Conservation (phyloP, 2,888 invertebrate genomes). For the Fragum fragum region DNA sequence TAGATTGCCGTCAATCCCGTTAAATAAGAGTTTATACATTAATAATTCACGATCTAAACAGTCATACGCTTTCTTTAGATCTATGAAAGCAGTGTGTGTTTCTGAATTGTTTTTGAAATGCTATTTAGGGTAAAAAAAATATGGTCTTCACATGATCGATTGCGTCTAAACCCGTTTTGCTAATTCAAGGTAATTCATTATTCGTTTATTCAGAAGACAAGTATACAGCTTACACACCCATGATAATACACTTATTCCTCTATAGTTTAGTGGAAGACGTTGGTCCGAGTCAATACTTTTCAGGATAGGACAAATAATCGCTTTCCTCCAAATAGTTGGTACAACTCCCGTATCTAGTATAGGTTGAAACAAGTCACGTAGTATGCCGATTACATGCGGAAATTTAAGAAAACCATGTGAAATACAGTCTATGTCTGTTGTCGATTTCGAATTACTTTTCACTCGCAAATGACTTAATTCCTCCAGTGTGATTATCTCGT, state of each 20-base stretch:
- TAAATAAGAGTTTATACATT: constrained; percentile 43
- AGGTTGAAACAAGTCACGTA: constrained; percentile 36
- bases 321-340: constrained; percentile 37
- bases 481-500: constrained; percentile 31
- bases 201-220: constrained; percentile 34
- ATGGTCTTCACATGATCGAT: constrained; percentile 54
- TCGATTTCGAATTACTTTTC: constrained; percentile 6
- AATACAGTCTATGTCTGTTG: constrained; percentile 34
- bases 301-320: constrained; percentile 23
- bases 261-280: constrained; percentile 25
- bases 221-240: constrained; percentile 53
- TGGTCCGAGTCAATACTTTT: constrained; percentile 14
- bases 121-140: constrained; percentile 38
- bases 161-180: constrained; percentile 50
- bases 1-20: constrained; percentile 46
- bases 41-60: constrained; percentile 42
- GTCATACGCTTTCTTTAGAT: constrained; percentile 31
- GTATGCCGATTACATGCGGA: constrained; percentile 15
- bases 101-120: constrained; percentile 28
- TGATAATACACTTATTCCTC: constrained; percentile 39
- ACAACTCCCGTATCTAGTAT: constrained; percentile 37
- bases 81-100: constrained; percentile 29
- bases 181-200: constrained; percentile 20
- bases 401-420: constrained; percentile 31
- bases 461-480: constrained; percentile 24